phyloP scores from a whole-genome alignment of 2,113 vertebrate genomes.

The Centropus unirufus region DNA sequence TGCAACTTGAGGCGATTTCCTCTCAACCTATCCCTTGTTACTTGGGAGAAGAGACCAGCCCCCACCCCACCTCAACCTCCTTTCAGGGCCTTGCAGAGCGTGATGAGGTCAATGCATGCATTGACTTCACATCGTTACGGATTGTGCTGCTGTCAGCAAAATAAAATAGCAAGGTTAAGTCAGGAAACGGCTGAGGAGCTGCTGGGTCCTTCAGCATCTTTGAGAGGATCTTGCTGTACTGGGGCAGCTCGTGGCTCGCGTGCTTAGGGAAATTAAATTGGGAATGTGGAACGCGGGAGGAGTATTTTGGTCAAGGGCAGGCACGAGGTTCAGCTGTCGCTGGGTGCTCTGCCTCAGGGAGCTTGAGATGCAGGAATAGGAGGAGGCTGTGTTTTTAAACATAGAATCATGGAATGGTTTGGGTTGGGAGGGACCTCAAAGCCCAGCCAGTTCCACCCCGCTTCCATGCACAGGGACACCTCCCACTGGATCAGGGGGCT shows the following conservation, averaged over 20 bases:
- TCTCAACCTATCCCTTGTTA: too few relatives aligned
- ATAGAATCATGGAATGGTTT: too few relatives aligned
- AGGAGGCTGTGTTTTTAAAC: neutral
- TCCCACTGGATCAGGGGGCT: too few relatives aligned
- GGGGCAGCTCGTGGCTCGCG: neutral
- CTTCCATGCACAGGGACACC: too few relatives aligned
- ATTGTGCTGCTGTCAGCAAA: neutral
- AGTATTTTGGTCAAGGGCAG: neutral
- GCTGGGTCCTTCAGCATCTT: neutral
- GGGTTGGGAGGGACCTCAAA: too few relatives aligned
- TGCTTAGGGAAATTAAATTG: neutral
- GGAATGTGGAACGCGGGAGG: neutral
- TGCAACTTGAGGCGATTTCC: too few relatives aligned
- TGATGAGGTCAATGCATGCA: too few relatives aligned
- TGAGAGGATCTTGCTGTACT: neutral
- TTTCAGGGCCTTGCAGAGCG: too few relatives aligned
- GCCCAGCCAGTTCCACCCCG: too few relatives aligned
- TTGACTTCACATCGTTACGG: neutral
- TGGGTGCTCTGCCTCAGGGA: neutral
- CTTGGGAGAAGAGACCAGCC: too few relatives aligned
- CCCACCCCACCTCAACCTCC: too few relatives aligned
- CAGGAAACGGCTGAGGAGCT: neutral
- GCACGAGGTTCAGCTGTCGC: fast-evolving
- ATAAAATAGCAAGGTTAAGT: neutral
- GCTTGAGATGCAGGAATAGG: neutral